These are phyloP conservation scores for Tribolium freemani DNA, from an alignment of 2,888 invertebrate genomes.

Conservation along the genomic window DNA sequence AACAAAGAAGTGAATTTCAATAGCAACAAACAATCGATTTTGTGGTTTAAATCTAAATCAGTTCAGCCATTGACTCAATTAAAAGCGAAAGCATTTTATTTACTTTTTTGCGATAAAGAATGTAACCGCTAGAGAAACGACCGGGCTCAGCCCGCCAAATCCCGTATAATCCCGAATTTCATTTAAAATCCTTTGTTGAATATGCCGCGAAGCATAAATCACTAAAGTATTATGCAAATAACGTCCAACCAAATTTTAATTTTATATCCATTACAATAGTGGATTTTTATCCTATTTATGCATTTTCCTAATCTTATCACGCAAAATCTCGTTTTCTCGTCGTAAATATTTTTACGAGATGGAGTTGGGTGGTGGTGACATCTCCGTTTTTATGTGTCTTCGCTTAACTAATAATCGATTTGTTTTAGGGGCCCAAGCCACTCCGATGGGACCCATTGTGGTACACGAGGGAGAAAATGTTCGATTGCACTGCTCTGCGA, in stretches of 20 bases:
- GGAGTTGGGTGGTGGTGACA: conserved; percentile 30
- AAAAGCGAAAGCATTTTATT: conserved; percentile 4
- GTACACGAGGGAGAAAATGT: conserved; percentile 87
- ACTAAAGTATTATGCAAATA: conserved; percentile 41
- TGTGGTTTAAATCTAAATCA: not conserved
- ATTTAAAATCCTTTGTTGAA: conserved; percentile 36
- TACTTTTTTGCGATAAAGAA: conserved; percentile 19
- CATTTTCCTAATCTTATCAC: not conserved
- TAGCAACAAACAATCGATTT: not conserved
- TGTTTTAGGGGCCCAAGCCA: conserved; percentile 56
- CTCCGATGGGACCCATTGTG: conserved; percentile 71
- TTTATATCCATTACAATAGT: conserved; percentile 36
- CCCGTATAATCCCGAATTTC: conserved; percentile 39
- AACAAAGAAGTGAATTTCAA: too few species aligned
- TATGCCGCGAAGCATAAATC: conserved; percentile 40
- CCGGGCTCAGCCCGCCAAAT: conserved; percentile 22
- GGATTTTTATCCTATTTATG: not conserved
- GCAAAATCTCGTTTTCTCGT: not conserved
- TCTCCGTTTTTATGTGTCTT: conserved; percentile 26
- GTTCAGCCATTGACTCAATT: not conserved
- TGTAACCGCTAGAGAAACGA: conserved; percentile 18
- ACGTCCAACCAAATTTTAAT: conserved; percentile 36
- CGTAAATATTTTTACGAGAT: conserved; percentile 23
- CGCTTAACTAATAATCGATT: conserved; percentile 22
- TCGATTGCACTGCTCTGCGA: conserved; percentile 85